These are phyloP conservation scores for Quadriops clusia DNA, from an alignment of 2,888 invertebrate species.

Conservation along the genomic window DNA sequence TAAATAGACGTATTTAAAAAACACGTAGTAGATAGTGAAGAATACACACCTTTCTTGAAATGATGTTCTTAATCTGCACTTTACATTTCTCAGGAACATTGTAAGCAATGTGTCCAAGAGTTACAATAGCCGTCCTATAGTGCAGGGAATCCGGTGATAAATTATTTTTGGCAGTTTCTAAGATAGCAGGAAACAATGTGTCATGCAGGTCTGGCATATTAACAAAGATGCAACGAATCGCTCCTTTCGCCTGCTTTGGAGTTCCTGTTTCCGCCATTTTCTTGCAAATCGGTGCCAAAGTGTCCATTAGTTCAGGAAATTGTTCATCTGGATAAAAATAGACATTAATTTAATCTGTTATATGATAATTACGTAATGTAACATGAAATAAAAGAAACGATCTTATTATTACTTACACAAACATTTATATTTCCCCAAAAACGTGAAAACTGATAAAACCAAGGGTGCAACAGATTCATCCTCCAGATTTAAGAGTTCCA, in stretches of 20 bases:
- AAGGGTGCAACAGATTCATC: conserved; percentile 71
- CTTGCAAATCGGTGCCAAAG: conserved; percentile 75
- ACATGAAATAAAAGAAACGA: conserved; percentile 4
- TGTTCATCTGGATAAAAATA: conserved; percentile 47
- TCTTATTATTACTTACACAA: conserved; percentile 53
- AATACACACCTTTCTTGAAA: conserved; percentile 66
- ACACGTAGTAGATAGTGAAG: background rate
- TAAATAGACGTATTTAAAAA: conserved; percentile 3
- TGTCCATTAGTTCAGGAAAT: conserved; percentile 63
- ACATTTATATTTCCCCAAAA: conserved; percentile 77
- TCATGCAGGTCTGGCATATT: conserved; percentile 64
- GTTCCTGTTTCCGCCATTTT: conserved; percentile 81
- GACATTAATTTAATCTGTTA: conserved; percentile 3
- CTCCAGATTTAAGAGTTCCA: conserved; percentile 67
- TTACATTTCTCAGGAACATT: conserved; percentile 84
- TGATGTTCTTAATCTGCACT: conserved; percentile 84
- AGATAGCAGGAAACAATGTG: conserved; percentile 68
- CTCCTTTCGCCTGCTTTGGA: conserved; percentile 93
- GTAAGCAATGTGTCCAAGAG: conserved; percentile 88
- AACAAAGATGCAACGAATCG: conserved; percentile 82
- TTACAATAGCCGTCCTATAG: conserved; percentile 88
- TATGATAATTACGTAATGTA: background rate
- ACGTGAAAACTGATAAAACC: conserved; percentile 72
- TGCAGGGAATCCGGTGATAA: conserved; percentile 63
- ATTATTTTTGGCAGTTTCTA: conserved; percentile 67